Conservation (phyloP, 92 coral and sea anemone genomes). For the Umimayanthus chanpuru region DNA sequence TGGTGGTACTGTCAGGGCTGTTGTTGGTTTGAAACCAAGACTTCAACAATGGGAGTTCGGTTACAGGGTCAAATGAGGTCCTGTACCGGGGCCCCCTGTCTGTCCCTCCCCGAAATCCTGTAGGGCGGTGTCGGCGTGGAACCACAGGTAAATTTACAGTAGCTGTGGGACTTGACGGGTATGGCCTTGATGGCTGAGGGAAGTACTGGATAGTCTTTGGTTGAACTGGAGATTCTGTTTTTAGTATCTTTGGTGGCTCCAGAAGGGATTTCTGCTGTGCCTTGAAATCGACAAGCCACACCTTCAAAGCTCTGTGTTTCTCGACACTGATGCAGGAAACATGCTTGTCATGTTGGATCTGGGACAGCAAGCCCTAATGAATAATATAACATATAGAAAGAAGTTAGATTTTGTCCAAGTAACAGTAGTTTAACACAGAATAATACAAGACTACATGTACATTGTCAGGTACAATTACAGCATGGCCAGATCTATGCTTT, state of each 20-base stretch:
- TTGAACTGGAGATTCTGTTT: background rate
- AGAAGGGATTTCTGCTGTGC: conserved; percentile 9
- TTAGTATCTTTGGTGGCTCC: background rate
- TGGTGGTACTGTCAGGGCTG: conserved; percentile 39
- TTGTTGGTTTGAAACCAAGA: conserved; percentile 58
- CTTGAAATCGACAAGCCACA: conserved; percentile 22
- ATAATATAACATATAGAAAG: too few species aligned
- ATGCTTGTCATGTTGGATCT: conserved; percentile 36
- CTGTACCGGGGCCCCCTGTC: conserved; percentile 44
- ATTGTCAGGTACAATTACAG: too few species aligned
- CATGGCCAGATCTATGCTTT: too few species aligned
- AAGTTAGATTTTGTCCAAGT: background rate
- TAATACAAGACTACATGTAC: too few species aligned
- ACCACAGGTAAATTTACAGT: background rate
- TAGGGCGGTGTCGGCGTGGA: background rate
- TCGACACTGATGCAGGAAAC: conserved; percentile 6
- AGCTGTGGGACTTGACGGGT: background rate
- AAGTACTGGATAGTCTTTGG: background rate
- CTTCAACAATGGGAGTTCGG: conserved; percentile 58
- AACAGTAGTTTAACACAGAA: background rate
- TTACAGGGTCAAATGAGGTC: conserved; percentile 51
- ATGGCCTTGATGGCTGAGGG: conserved; percentile 4
- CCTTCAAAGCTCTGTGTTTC: conserved; percentile 30
- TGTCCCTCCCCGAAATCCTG: conserved; percentile 1
- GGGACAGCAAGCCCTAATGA: conserved; percentile 27